These are phyloP conservation scores for Tursiops truncatus DNA, from an alignment of 2,113 vertebrate species.

Conservation along the genomic window DNA sequence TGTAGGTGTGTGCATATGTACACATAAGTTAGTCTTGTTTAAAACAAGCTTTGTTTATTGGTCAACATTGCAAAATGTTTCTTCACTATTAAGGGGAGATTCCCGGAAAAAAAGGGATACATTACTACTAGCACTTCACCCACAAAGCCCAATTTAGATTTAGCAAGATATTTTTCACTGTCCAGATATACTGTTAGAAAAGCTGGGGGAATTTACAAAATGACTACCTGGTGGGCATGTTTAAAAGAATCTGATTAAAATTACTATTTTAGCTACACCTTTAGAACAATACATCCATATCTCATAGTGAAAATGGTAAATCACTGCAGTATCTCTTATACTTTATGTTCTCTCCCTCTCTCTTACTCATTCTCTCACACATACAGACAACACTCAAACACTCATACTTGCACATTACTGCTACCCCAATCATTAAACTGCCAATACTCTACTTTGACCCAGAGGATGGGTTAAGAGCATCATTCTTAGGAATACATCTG, in stretches of 20 bases:
- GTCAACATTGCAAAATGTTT: background rate
- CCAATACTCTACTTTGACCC: background rate
- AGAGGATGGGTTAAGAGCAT: background rate
- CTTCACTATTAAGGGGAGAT: background rate
- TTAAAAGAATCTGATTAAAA: constrained; percentile 43
- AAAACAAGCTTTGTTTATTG: background rate
- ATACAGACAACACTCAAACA: background rate
- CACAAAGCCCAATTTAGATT: background rate
- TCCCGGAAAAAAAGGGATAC: background rate
- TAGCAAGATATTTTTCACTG: constrained; percentile 4
- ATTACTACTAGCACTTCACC: background rate
- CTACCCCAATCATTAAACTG: background rate
- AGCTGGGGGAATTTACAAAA: constrained; percentile 39
- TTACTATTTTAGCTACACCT: background rate
- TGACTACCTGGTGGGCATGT: background rate
- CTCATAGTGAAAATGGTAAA: background rate
- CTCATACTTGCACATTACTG: background rate
- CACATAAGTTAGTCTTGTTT: background rate
- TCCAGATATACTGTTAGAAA: background rate
- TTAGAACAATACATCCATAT: background rate
- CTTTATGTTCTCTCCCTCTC: background rate
- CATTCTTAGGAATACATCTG: background rate
- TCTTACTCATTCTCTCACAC: background rate
- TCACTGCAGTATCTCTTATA: background rate
- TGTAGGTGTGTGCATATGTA: background rate